Evolutionary conservation across 2,797 vertebrate species (phyloP), one percentile per base, ranked within the genome.

Genomic region (Lutjanus argentimaculatus): DNA sequence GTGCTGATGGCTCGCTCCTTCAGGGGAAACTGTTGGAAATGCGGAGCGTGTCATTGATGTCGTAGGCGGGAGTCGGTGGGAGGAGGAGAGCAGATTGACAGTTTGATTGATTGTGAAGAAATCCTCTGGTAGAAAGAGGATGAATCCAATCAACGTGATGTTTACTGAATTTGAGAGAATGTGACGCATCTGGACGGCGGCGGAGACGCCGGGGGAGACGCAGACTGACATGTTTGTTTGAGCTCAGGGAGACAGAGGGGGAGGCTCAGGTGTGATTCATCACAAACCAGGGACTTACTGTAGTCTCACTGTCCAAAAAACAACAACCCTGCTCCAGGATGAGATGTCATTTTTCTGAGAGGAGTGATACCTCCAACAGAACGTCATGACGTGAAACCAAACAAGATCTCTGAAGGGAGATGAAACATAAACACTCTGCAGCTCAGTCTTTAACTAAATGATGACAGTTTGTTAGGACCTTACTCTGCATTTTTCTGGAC

Each of bases 221-320:
- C 13, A 51, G 81, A 55, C 78, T 85, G 86, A 86, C 67, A 61
- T 75, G 83, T 87, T 85, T 82, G 84, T 78, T 79, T 83, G 81
- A 80, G 65, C 74, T 71, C 14, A 7, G 58, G 10, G 45, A 45
- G 63, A 59, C 66, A n/a, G 62, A 12, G 42, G 15, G 45, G 45
- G 63, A 55, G 43, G 22, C 76, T 86, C 75, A 86, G 83, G 83
- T 85, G 77, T 83, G 67, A 86, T 86, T 80, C 68, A 82, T 89
- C 75, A 71, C 53, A 58, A 75, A 67, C 61, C 42, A 2, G 58
- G 62, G 68, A 76, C 52, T 61, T 6, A 9, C 53, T 74, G 80
- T 36, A 36, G 40, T 21, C 11, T 8, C 48, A 1, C 3, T 16
- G 15, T 77, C 72, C 69, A 76, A 36, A 42, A 66, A 7, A 2